phyloP scores from a whole-genome alignment of 2,888 invertebrate genomes.

The Drosophila birchii region DNA sequence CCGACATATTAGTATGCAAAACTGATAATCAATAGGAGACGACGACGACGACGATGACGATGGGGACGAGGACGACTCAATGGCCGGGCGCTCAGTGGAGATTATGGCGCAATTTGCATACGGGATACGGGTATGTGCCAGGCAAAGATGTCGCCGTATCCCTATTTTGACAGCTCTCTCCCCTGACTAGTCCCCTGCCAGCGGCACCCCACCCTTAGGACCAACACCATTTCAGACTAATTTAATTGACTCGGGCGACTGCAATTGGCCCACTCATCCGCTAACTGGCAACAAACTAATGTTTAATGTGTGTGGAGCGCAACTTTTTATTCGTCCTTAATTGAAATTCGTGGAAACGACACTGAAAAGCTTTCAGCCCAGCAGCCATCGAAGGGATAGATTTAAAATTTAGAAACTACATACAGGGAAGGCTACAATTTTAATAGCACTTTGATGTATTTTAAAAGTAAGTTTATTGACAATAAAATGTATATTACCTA shows the following conservation, averaged over 20 bases:
- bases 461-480: neutral
- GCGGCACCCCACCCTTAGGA: neutral
- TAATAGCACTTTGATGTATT: neutral
- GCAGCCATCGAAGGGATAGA: slow-evolving; percentile 14
- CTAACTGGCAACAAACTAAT: slow-evolving; percentile 20
- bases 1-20: slow-evolving; percentile 77
- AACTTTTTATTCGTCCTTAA: slow-evolving; percentile 15
- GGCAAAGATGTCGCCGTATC: slow-evolving; percentile 26
- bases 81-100: slow-evolving; percentile 33
- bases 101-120: slow-evolving; percentile 71
- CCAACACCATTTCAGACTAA: slow-evolving; percentile 12
- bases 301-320: slow-evolving; percentile 12
- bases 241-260: slow-evolving; percentile 22
- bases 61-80: slow-evolving; percentile 19
- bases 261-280: slow-evolving; percentile 17
- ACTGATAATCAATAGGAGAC: slow-evolving; percentile 73
- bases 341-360: slow-evolving; percentile 20
- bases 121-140: slow-evolving; percentile 46
- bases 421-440: neutral
- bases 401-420: neutral
- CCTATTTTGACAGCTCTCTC: slow-evolving; percentile 1
- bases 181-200: neutral
- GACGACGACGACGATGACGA: neutral
- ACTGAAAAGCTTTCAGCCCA: slow-evolving; percentile 33
- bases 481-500: too few species aligned